A percentile compares a stretch with the other conserved stretches of the same genome.
These are phyloP conservation scores for Triplophysa tibetana DNA, from an alignment of 2,113 vertebrate genomes.

Conservation along the genomic window DNA sequence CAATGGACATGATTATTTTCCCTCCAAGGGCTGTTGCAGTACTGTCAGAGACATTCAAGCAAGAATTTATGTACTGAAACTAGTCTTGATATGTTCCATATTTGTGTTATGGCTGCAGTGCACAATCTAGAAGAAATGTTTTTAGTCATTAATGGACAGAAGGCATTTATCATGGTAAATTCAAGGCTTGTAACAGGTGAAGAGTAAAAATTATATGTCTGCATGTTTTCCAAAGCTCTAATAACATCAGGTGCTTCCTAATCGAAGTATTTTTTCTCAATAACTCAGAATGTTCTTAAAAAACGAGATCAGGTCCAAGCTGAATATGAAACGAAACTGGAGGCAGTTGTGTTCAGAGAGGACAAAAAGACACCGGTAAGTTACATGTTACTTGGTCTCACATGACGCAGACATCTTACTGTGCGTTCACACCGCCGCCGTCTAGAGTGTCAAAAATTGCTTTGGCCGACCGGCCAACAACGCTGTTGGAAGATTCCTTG, in stretches of 20 bases:
- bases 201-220: too few relatives aligned
- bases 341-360: constrained; percentile 85
- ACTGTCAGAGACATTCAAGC: background rate
- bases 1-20: constrained; percentile 9
- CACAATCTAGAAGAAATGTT: background rate
- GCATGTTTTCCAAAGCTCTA: too few relatives aligned
- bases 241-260: background rate
- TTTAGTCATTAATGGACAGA: background rate
- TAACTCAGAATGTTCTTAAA: constrained; percentile 86
- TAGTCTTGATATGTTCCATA: constrained; percentile 44
- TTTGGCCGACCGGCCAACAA: too few relatives aligned
- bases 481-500: too few relatives aligned
- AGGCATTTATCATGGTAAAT: background rate
- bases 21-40: background rate
- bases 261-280: background rate
- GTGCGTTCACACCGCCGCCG: too few relatives aligned
- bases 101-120: constrained; percentile 3
- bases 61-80: background rate
- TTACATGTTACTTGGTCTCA: background rate
- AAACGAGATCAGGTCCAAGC: constrained; percentile 97
- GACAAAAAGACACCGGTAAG: constrained; percentile 91
- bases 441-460: too few relatives aligned
- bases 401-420: background rate
- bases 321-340: constrained; percentile 92
- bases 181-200: too few relatives aligned